These are phyloP conservation scores for Opisthocomus hoazin DNA, from an alignment of 2,113 vertebrate genomes.

Conservation along the genomic window DNA sequence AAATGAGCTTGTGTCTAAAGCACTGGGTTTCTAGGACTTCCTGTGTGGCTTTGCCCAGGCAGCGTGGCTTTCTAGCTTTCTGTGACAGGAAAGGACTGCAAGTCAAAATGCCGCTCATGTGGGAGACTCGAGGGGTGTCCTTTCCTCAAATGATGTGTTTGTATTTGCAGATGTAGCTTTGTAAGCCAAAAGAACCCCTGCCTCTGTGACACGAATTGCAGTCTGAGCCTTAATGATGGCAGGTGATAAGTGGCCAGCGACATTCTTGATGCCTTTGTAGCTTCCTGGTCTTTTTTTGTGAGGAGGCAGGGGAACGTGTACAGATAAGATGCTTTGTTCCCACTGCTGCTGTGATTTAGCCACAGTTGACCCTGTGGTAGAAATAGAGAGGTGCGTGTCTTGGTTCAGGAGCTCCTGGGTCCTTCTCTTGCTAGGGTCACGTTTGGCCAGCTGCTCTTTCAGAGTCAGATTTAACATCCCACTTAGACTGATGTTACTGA, in stretches of 20 bases:
- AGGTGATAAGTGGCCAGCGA: neutral
- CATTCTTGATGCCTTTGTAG: neutral
- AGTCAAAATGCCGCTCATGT: neutral
- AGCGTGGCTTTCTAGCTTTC: neutral
- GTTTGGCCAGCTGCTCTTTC: neutral
- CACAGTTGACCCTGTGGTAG: neutral
- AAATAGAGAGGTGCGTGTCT: neutral
- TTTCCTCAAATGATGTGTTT: neutral
- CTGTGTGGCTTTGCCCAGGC: neutral
- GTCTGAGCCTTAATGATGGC: neutral
- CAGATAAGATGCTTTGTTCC: neutral
- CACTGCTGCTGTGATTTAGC: neutral
- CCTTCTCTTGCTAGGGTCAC: neutral
- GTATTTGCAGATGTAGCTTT: neutral
- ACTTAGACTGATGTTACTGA: neutral
- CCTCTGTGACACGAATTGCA: neutral
- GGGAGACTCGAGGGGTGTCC: too few relatives aligned
- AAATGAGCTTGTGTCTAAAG: neutral
- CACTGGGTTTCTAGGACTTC: neutral
- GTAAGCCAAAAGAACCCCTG: neutral
- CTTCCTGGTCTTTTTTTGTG: neutral
- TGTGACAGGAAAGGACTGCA: neutral
- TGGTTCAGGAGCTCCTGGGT: neutral
- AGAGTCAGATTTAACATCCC: neutral
- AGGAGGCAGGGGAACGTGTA: neutral